phyloP scores from a whole-genome alignment of 2,797 vertebrate species.

The Sphenopsis melanotis region DNA sequence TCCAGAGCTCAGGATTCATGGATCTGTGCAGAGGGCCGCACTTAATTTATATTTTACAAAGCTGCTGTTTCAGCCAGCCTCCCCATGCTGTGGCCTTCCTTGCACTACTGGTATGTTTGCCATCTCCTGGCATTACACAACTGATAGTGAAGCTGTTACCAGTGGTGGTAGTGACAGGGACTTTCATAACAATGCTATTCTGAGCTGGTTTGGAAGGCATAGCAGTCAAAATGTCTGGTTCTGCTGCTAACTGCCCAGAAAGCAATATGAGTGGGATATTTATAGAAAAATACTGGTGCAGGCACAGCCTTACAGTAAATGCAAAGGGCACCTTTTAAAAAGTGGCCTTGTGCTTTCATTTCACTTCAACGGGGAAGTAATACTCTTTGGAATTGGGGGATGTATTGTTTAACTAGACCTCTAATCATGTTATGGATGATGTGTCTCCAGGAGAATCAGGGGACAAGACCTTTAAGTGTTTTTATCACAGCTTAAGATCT shows the following conservation, averaged over 20 bases:
- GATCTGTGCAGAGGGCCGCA: not conserved
- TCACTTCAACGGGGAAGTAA: constrained; percentile 47
- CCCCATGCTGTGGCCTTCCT: not conserved
- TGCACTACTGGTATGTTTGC: not conserved
- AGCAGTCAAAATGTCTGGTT: constrained; percentile 6
- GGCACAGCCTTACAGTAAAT: constrained; percentile 37
- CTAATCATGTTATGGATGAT: constrained; percentile 69
- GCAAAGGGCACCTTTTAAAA: constrained; percentile 55
- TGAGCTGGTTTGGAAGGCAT: not conserved
- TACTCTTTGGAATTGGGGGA: constrained; percentile 40
- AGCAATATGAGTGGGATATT: constrained; percentile 34
- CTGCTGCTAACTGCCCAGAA: not conserved
- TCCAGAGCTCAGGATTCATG: not conserved
- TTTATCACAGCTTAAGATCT: constrained; percentile 70
- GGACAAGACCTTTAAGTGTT: constrained; percentile 69
- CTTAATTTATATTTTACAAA: not conserved
- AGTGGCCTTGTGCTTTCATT: constrained; percentile 56
- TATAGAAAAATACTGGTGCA: constrained; percentile 43
- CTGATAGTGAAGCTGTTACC: not conserved
- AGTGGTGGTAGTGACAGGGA: not conserved
- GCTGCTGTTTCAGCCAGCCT: not conserved
- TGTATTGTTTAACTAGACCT: constrained; percentile 56
- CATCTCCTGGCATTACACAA: not conserved
- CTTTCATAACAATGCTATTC: not conserved
- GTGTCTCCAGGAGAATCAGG: constrained; percentile 61